Base-by-base conservation (phyloP, 2,888 invertebrate species). In the Sphecodes monilicornis region DNA sequence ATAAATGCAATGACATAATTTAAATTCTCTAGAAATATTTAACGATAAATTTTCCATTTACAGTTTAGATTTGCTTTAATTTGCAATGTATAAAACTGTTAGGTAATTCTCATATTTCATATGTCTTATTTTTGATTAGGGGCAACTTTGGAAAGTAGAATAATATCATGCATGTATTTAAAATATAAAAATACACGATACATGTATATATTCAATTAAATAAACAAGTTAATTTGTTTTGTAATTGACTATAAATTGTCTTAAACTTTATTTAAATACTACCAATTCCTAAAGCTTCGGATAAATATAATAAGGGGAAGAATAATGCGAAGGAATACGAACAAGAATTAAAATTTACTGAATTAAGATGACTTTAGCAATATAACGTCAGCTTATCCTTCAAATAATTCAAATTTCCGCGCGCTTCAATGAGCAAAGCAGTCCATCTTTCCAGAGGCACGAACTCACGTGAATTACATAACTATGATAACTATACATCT, bases 161-260 rank as follows among this genome's bases (percentile, higher is more conserved):
- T 75, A 77, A 72, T 22, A 74, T 73, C 68, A 41, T 77, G 26
- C 72, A 80, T 80, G 69, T 77, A 80, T 69, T 71, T 54, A 79
- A 69, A 32, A 74, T 32, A 70, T 64, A 74, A 77, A 79, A 80
- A 54, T 71, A 78, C 73, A 60, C 36, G 46, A 57, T 41, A 69
- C 39, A 60, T 86, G 73, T 80, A 80, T 80, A 78, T 86, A 86
- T 36, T 54, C 26, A 5, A 71, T 50, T 57, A 32, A 84, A 84
- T 84, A 84, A 84, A 84, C 4, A 10, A 13, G 71, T 60, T 84
- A 46, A 36, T 64, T 41, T 73, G 16, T 64, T 77, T 84, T 70
- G 69, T 57, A 72, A 72, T 72, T 36, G 11, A n/a, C 57, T 77
- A 54, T 72, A n/a, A 76, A 72, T 16, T 16, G 13, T 72, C 1